A percentile compares a stretch with the other conserved stretches of the same genome.
phyloP scores from a whole-genome alignment of 2,113 vertebrate species.

The Callithrix jacchus region DNA sequence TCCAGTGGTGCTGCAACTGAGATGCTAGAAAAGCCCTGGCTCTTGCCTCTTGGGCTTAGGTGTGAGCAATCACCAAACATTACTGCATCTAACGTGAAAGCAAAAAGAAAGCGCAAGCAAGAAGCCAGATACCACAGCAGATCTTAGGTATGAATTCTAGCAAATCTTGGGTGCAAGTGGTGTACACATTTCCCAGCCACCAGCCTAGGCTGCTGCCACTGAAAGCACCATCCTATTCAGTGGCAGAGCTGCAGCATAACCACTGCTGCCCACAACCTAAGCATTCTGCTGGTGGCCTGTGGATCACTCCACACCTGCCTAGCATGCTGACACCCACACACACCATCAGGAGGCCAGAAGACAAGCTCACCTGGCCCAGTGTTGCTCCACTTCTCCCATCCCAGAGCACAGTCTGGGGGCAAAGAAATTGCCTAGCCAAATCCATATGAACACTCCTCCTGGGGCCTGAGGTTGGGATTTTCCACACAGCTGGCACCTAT shows the following conservation, averaged over 20 bases:
- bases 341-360: not conserved
- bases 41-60: not conserved
- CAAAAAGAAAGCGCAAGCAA: not conserved
- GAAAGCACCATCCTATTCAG: not conserved
- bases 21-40: not conserved
- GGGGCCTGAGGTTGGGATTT: not conserved
- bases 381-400: not conserved
- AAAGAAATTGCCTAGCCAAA: not conserved
- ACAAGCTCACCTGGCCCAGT: not conserved
- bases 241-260: not conserved
- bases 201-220: not conserved
- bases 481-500: not conserved
- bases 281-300: not conserved
- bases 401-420: not conserved
- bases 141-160: not conserved
- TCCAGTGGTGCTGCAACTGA: not conserved
- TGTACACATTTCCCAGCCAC: not conserved
- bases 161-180: not conserved
- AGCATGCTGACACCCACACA: not conserved
- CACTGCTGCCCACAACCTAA: not conserved
- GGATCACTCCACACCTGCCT: not conserved
- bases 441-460: not conserved
- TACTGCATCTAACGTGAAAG: not conserved
- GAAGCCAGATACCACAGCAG: not conserved
- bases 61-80: not conserved